A percentile compares a stretch with the other conserved stretches of the same genome.
Conservation (phyloP, 2,888 invertebrate genomes). For the Andrena flavipes region DNA sequence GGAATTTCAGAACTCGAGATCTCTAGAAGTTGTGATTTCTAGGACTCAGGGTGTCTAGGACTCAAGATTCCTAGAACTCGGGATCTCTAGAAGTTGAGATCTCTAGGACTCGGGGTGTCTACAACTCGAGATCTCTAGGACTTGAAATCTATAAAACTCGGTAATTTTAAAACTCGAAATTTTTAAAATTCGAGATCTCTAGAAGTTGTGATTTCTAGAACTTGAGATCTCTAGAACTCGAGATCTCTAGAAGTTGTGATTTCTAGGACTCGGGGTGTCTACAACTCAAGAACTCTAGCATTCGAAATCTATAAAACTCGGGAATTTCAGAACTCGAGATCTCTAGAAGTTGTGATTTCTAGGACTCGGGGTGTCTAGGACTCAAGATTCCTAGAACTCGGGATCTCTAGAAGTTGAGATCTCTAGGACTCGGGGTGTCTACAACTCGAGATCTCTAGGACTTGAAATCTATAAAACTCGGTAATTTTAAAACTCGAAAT, state of each 20-base stretch:
- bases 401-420: neutral
- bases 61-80: neutral
- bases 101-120: neutral
- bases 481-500: neutral
- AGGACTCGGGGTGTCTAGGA: neutral
- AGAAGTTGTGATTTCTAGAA: neutral
- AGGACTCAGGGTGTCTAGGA: neutral
- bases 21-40: neutral
- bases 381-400: neutral
- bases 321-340: no score
- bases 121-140: neutral
- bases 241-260: neutral
- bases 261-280: neutral
- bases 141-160: neutral
- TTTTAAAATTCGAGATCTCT: accelerated
- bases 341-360: neutral
- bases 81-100: neutral
- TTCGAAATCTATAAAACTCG: no score
- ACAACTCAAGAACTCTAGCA: no score
- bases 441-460: neutral
- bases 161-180: neutral
- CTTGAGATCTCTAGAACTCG: neutral
- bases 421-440: neutral
- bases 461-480: neutral
- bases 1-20: no score